phyloP scores from a whole-genome alignment of 2,888 invertebrate genomes.

The Lasioglossum lativentre region DNA sequence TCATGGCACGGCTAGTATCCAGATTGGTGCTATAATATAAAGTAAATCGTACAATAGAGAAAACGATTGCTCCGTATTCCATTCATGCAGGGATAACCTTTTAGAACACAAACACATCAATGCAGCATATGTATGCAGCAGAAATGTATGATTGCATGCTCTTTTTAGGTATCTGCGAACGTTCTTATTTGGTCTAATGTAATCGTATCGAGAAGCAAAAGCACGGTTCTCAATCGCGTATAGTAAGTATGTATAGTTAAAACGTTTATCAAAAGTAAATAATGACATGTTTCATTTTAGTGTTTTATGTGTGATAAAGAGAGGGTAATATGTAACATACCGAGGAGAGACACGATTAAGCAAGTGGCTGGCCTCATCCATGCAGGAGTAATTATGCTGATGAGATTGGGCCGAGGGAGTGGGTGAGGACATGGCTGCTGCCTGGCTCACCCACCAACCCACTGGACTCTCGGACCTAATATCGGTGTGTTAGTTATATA shows the following conservation, averaged over 20 bases:
- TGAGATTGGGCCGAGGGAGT: constrained; percentile 82
- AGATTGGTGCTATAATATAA: constrained; percentile 87
- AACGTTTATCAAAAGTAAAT: not conserved
- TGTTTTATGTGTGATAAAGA: constrained; percentile 60
- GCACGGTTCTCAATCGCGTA: constrained; percentile 27
- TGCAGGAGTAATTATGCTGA: constrained; percentile 82
- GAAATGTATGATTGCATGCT: constrained; percentile 64
- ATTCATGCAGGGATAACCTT: constrained; percentile 59
- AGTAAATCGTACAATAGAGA: constrained; percentile 21
- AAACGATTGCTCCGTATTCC: not conserved
- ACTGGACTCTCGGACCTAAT: constrained; percentile 84
- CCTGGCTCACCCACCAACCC: constrained; percentile 84
- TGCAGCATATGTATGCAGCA: constrained; percentile 68
- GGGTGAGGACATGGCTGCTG: constrained; percentile 84
- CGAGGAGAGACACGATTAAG: constrained; percentile 83
- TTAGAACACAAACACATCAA: constrained; percentile 65
- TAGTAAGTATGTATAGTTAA: constrained; percentile 36
- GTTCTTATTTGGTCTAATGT: constrained; percentile 4
- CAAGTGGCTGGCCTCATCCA: constrained; percentile 84
- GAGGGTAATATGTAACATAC: constrained; percentile 78
- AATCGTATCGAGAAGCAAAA: constrained; percentile 50
- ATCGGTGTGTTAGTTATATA: constrained; percentile 79
- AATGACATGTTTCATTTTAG: constrained; percentile 36
- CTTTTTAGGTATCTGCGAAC: constrained; percentile 16
- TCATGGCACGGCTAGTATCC: constrained; percentile 90